A percentile compares a stretch with the other conserved stretches of the same genome.
phyloP scores from a whole-genome alignment of 2,797 vertebrate species.

The Erpetoichthys calabaricus region DNA sequence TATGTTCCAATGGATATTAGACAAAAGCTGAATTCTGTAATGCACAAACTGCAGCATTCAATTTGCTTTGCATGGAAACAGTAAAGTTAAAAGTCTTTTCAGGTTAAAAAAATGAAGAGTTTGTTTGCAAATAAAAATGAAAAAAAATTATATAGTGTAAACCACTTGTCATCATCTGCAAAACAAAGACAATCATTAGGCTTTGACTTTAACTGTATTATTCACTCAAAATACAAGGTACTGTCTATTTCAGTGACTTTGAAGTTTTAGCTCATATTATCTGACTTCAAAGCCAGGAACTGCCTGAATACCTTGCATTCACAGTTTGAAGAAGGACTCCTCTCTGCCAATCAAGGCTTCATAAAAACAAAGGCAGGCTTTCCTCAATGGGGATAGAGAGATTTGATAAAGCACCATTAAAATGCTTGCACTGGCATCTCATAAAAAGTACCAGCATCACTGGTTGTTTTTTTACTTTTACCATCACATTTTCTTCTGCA shows the following conservation, averaged over 20 bases:
- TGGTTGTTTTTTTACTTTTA: constrained; percentile 2
- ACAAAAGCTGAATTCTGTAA: no score
- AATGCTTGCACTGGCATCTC: neutral
- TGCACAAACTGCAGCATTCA: no score
- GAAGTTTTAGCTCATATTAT: neutral
- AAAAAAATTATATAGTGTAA: neutral
- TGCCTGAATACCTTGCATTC: constrained; percentile 22
- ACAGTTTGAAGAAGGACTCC: constrained; percentile 15
- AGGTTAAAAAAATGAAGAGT: no score
- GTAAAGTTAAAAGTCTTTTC: no score
- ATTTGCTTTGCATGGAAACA: no score
- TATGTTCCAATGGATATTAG: no score
- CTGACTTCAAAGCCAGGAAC: constrained; percentile 9
- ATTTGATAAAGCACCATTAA: no score
- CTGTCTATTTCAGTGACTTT: neutral
- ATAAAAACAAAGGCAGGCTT: neutral
- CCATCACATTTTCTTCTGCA: constrained; percentile 4
- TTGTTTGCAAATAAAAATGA: no score
- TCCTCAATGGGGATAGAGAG: no score
- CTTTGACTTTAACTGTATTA: neutral
- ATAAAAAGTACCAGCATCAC: neutral
- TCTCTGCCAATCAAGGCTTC: constrained; percentile 5
- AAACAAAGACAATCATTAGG: neutral
- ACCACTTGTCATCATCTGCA: constrained; percentile 20
- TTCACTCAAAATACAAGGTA: neutral